These are phyloP conservation scores for Epirrhoe alternata DNA, from an alignment of 2,888 invertebrate species.

Conservation along the genomic window DNA sequence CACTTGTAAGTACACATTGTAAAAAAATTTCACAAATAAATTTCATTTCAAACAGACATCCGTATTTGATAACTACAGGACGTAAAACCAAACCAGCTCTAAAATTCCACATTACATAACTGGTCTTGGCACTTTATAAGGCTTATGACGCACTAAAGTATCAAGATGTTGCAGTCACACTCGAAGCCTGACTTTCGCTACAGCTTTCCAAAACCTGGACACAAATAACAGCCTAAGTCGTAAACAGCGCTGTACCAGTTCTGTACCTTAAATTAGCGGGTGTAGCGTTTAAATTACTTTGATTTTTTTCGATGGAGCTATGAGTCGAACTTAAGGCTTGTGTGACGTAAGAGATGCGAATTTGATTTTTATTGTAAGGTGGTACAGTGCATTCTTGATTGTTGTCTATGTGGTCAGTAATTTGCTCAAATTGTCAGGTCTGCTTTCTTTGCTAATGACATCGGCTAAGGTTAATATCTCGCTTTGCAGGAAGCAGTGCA, in stretches of 20 bases:
- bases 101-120: constrained; percentile 38
- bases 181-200: constrained; percentile 76
- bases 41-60: no score
- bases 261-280: constrained; percentile 33
- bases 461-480: constrained; percentile 58
- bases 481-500: constrained; percentile 48
- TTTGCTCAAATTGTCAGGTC: constrained; percentile 47
- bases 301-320: constrained; percentile 24
- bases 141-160: constrained; percentile 53
- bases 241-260: constrained; percentile 38
- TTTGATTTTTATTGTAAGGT: constrained; percentile 42
- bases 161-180: constrained; percentile 67
- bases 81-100: constrained; percentile 8
- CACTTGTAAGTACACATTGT: no score
- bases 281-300: constrained; percentile 32
- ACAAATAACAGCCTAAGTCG: constrained; percentile 57
- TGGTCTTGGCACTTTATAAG: constrained; percentile 36
- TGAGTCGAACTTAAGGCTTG: not conserved
- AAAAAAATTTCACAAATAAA: no score
- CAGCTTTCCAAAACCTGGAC: constrained; percentile 79
- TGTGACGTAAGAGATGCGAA: constrained; percentile 44
- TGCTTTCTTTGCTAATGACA: constrained; percentile 70
- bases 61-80: not conserved
- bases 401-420: constrained; percentile 43
- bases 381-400: constrained; percentile 35